Conservation (phyloP, 2,888 invertebrate species). For the Rhamnusium bicolor region DNA sequence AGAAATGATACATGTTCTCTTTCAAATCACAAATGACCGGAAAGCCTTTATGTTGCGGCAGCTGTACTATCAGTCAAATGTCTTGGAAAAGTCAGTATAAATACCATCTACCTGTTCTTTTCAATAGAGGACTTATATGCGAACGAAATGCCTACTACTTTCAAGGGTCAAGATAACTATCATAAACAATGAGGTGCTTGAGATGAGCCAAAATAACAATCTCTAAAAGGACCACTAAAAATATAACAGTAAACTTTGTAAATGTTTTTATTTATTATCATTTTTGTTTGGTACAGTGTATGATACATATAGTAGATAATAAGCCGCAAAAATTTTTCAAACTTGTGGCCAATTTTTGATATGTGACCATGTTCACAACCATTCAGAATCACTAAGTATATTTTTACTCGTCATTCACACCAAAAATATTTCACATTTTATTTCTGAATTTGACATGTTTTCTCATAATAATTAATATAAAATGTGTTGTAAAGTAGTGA, state of each 20-base stretch:
- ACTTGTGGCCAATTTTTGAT: constrained; percentile 61
- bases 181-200: no score
- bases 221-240: background rate
- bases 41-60: no score
- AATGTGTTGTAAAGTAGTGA: background rate
- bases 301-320: constrained; percentile 68
- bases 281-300: constrained; percentile 69
- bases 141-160: no score
- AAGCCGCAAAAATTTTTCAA: constrained; percentile 61
- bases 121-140: no score
- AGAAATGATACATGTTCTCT: no score
- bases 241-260: constrained; percentile 61
- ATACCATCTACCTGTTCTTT: no score
- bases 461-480: background rate
- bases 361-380: constrained; percentile 66
- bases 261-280: constrained; percentile 65
- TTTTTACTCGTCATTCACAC: constrained; percentile 39
- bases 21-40: no score
- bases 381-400: constrained; percentile 56
- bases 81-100: no score
- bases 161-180: no score
- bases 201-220: no score
- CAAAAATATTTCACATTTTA: constrained; percentile 38
- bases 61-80: no score
- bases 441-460: constrained; percentile 1